These are phyloP conservation scores for Linnaemya vulpina DNA, from an alignment of 2,888 invertebrate species.

Conservation along the genomic window DNA sequence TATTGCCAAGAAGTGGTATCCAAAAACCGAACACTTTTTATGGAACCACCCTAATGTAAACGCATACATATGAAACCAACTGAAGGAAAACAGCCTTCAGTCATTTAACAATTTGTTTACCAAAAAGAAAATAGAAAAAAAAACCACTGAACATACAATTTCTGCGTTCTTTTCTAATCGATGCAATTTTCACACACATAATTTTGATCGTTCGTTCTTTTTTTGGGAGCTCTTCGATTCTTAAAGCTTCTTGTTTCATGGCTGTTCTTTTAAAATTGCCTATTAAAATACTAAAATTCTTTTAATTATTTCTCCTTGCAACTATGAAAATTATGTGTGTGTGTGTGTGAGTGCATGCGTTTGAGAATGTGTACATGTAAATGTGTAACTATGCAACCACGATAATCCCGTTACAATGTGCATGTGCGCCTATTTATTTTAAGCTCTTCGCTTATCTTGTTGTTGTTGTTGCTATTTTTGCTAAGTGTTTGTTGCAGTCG, in stretches of 20 bases:
- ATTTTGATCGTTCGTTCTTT: conserved; percentile 1
- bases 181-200: conserved; percentile 51
- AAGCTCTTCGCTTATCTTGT: conserved; percentile 41
- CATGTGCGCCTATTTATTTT: conserved; percentile 7
- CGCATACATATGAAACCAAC: background rate
- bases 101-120: conserved; percentile 8
- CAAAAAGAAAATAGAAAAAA: background rate
- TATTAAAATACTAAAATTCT: conserved; percentile 64
- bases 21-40: too few species aligned
- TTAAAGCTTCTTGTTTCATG: background rate
- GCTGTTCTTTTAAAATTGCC: conserved; percentile 43
- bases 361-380: background rate
- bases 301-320: conserved; percentile 52
- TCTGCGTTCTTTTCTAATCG: conserved; percentile 1
- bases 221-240: background rate
- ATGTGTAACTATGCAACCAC: conserved; percentile 36
- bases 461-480: conserved; percentile 12
- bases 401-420: conserved; percentile 48
- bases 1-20: too few species aligned
- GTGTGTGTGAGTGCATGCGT: background rate
- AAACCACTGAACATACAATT: background rate
- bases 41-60: background rate
- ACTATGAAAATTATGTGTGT: background rate
- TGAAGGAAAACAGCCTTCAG: background rate
- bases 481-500: conserved; percentile 15